phyloP scores from a whole-genome alignment of 2,888 invertebrate genomes.

The Mythimna albipuncta region DNA sequence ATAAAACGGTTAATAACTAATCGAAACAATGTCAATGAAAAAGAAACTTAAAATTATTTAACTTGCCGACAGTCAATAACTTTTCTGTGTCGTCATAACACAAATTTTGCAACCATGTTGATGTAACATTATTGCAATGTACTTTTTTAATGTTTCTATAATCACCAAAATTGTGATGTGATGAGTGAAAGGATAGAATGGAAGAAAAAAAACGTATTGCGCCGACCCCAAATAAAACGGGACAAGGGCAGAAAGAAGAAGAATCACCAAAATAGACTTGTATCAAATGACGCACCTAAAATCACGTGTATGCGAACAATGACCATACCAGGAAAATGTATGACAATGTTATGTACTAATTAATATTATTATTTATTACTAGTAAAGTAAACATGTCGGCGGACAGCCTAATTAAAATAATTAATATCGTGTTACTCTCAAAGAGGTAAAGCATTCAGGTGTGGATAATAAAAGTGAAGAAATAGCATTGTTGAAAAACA shows the following conservation, averaged over 20 bases:
- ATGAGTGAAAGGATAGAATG: too few species aligned
- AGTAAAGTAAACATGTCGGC: constrained; percentile 14
- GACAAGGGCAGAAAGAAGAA: too few species aligned
- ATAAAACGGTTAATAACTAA: too few species aligned
- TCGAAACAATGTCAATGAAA: too few species aligned
- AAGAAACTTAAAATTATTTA: too few species aligned
- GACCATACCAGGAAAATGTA: constrained; percentile 32
- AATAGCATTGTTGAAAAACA: constrained; percentile 38
- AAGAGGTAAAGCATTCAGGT: constrained; percentile 10
- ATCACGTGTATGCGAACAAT: constrained; percentile 14
- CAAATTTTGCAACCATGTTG: too few species aligned
- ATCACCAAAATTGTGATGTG: neutral
- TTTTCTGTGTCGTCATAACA: too few species aligned
- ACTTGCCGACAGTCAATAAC: too few species aligned
- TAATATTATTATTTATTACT: constrained; percentile 39
- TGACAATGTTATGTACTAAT: constrained; percentile 19
- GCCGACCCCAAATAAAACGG: too few species aligned
- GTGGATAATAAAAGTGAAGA: constrained; percentile 12
- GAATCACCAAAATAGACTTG: neutral
- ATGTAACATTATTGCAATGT: too few species aligned
- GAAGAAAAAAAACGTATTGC: too few species aligned
- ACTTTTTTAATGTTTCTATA: neutral
- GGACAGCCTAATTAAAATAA: constrained; percentile 16
- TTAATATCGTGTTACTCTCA: constrained; percentile 9
- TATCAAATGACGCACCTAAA: constrained; percentile 25